A percentile compares a stretch with the other conserved stretches of the same genome.
Evolutionary conservation across 2,888 invertebrate species (phyloP).

Genomic region (Sclerodermus sp.): DNA sequence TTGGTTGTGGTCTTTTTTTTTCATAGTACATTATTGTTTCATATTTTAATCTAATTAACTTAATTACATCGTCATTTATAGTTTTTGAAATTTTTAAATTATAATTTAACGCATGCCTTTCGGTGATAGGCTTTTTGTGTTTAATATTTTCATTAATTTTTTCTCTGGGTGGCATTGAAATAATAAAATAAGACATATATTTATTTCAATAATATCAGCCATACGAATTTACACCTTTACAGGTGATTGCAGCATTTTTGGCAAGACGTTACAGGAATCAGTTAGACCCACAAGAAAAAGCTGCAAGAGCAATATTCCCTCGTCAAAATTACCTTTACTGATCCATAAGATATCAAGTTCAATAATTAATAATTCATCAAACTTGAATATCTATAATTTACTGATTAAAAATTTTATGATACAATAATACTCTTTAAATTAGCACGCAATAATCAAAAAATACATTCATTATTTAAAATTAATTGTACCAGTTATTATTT

Average conservation of each 20-base stretch:
- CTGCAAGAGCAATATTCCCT: conserved; percentile 75
- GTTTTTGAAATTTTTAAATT: not conserved
- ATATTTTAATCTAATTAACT: not conserved
- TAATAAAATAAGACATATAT: not conserved
- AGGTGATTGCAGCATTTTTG: conserved; percentile 82
- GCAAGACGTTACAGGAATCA: conserved; percentile 81
- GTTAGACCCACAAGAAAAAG: conserved; percentile 73
- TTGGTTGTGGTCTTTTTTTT: conserved; percentile 30
- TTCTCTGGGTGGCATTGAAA: conserved; percentile 3
- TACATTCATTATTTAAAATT: too few relatives aligned
- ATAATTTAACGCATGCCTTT: conserved; percentile 4
- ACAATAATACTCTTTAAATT: not conserved
- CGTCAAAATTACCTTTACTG: conserved; percentile 62
- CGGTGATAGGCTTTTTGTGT: not conserved
- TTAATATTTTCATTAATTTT: not conserved
- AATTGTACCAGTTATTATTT: too few relatives aligned
- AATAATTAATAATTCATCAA: not conserved
- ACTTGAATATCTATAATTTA: not conserved
- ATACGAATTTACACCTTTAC: conserved; percentile 45
- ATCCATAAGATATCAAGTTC: not conserved
- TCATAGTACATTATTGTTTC: conserved; percentile 13
- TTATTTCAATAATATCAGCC: not conserved
- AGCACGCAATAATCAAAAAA: too few relatives aligned
- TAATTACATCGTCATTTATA: conserved; percentile 1
- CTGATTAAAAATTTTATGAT: not conserved